Base-by-base conservation (phyloP, 2,113 vertebrate genomes). In the Ictalurus punctatus region DNA sequence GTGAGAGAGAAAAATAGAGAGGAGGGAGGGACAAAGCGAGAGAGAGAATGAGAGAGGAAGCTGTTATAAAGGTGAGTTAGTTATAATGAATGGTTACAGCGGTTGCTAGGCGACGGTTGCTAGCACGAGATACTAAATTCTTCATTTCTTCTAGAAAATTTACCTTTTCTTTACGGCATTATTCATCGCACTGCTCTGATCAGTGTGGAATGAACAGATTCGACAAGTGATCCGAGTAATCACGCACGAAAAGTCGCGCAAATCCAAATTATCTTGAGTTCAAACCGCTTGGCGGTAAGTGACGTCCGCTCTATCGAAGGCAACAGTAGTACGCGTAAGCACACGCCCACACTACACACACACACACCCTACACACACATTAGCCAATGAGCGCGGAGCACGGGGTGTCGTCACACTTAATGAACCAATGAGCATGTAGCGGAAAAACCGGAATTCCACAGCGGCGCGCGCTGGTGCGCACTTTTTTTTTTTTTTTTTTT, bases 401-500 rank as follows among this genome's bases (percentile, higher is more conserved):
- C 23, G 58, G 83, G 58, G 54, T 86, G 37, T 56, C 86, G n/a
- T 76, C 34, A 30, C 25, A 1, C 2, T 0, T 0, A 0, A 73
- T 61, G 0, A 86, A 85, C 95, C 95, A 96, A 96, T 95, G 44
- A 89, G 89, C 85, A 73, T 44, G 17, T 84, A 79, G 84, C 83
- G 37, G 52, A 83, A 89, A 83, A 89, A 87, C 67, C 88, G 59
- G 93, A 92, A 94, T 90, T 91, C 86, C 67, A 56, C 23, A n/a
- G 59, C 4, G 92, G 95, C 95, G 95, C 95, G 95, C 95, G 95
- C 94, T 95, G 93, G 94, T 95, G 92, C 92, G 93, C 90, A 81
- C 61, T 93, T 34, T 34, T 34, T 34, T 34, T 34, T 34, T 34
- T 34, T 34, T 34, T 44, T 44, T 92, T 94, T 96, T 96, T 95